Evolutionary conservation across 2,113 vertebrate species (phyloP).

Genomic region (Madoqua kirkii): DNA sequence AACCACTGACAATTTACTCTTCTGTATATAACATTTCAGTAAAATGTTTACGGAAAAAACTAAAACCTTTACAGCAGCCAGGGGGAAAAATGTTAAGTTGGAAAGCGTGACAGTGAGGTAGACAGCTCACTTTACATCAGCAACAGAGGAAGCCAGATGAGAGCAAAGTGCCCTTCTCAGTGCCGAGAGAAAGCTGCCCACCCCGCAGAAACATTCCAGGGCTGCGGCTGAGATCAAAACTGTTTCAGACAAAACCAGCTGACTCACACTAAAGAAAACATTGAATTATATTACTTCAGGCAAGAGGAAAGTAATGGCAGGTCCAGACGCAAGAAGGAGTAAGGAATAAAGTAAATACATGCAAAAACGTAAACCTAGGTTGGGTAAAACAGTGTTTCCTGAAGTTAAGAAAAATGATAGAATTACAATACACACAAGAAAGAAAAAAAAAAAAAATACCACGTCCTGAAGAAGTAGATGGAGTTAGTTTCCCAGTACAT

Average conservation of each 20-base stretch:
- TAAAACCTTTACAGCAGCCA: neutral
- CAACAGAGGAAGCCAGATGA: neutral
- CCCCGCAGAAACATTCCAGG: neutral
- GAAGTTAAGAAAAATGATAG: neutral
- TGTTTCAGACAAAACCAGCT: neutral
- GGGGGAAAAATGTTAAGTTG: neutral
- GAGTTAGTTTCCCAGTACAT: neutral
- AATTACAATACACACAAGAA: neutral
- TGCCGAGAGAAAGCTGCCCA: neutral
- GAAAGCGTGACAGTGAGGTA: neutral
- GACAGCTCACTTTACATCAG: neutral
- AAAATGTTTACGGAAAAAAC: neutral
- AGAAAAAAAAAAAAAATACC: too few relatives aligned
- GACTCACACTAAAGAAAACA: neutral
- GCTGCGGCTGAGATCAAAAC: neutral
- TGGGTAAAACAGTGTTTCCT: neutral
- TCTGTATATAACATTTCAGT: neutral
- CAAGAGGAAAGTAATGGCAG: neutral
- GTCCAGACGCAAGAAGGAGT: neutral
- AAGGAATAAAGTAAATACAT: neutral
- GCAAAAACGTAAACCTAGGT: neutral
- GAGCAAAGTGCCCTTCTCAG: neutral
- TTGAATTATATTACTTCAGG: neutral
- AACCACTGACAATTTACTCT: neutral
- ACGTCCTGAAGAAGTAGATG: neutral